These are phyloP conservation scores for Xiphydria camelus DNA, from an alignment of 2,888 invertebrate genomes.

Conservation along the genomic window DNA sequence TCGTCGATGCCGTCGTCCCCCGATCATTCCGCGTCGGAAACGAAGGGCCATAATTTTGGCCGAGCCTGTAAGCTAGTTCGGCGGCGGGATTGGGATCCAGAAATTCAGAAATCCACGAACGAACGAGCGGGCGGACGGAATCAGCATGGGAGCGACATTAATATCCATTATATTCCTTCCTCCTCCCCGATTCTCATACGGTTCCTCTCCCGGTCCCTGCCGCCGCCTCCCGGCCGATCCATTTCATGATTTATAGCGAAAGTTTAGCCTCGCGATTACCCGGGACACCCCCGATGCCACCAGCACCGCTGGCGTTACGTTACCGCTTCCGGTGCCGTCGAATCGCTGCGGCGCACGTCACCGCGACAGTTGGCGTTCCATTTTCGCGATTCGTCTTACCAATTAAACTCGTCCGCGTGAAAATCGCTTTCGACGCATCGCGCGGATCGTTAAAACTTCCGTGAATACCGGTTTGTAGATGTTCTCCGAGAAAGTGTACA, in stretches of 20 bases:
- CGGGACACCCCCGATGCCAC: conserved; percentile 16
- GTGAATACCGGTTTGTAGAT: too few species aligned
- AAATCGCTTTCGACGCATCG: too few species aligned
- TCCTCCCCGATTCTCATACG: conserved; percentile 25
- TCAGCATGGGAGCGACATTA: conserved; percentile 42
- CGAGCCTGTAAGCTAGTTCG: conserved; percentile 15
- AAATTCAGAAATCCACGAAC: conserved; percentile 23
- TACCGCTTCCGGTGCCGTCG: too few species aligned
- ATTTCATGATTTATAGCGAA: conserved; percentile 47
- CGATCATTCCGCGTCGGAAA: too few species aligned
- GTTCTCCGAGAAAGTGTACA: too few species aligned
- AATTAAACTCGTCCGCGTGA: neutral
- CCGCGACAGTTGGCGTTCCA: conserved; percentile 32
- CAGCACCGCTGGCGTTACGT: too few species aligned
- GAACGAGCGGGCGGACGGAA: conserved; percentile 24
- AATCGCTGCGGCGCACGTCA: too few species aligned
- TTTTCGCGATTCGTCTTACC: conserved; percentile 7
- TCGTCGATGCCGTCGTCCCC: too few species aligned
- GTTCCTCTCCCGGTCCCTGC: conserved; percentile 16
- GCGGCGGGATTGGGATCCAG: conserved; percentile 4
- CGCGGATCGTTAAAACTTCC: too few species aligned
- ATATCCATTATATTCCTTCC: conserved; percentile 44
- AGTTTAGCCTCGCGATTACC: conserved; percentile 43
- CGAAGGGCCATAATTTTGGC: conserved; percentile 27
- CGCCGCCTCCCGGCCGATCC: conserved; percentile 20